Conservation (phyloP, 2,888 invertebrate genomes). For the Parnassius glacialis region DNA sequence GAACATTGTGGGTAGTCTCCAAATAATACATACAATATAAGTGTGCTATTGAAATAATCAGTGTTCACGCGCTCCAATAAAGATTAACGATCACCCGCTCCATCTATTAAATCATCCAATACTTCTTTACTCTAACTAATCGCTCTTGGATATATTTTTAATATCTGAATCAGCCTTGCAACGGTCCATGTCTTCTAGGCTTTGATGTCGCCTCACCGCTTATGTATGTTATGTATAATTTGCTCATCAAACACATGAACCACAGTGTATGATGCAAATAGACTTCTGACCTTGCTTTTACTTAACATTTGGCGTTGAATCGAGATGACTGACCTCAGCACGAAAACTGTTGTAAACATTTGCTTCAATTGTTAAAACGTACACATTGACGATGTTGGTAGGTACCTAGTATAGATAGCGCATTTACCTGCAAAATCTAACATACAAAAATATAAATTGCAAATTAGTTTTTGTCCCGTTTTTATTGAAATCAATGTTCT, state of each 20-base stretch:
- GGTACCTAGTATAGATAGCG: not conserved
- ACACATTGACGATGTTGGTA: not conserved
- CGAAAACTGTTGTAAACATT: conserved; percentile 8
- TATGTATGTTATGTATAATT: conserved; percentile 18
- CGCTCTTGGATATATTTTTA: conserved; percentile 36
- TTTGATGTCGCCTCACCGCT: conserved; percentile 24
- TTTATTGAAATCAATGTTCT: no score
- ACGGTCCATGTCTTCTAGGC: conserved; percentile 18
- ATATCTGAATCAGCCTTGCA: conserved; percentile 24
- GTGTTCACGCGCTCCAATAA: conserved; percentile 45
- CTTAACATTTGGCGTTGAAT: conserved; percentile 22
- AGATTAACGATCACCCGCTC: conserved; percentile 43
- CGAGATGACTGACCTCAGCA: conserved; percentile 22
- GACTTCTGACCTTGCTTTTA: conserved; percentile 25
- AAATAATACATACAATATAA: conserved; percentile 1
- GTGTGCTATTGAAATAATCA: conserved; percentile 25
- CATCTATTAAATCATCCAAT: conserved; percentile 48
- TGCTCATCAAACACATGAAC: conserved; percentile 21
- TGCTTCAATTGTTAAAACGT: conserved; percentile 4
- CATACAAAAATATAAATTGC: not conserved
- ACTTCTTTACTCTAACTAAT: conserved; percentile 34
- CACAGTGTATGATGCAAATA: conserved; percentile 23
- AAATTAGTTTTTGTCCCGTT: no score
- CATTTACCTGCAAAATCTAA: not conserved
- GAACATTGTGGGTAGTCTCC: conserved; percentile 1